Base-by-base conservation (phyloP, 2,888 invertebrate genomes). In the Drosophila subquinaria region DNA sequence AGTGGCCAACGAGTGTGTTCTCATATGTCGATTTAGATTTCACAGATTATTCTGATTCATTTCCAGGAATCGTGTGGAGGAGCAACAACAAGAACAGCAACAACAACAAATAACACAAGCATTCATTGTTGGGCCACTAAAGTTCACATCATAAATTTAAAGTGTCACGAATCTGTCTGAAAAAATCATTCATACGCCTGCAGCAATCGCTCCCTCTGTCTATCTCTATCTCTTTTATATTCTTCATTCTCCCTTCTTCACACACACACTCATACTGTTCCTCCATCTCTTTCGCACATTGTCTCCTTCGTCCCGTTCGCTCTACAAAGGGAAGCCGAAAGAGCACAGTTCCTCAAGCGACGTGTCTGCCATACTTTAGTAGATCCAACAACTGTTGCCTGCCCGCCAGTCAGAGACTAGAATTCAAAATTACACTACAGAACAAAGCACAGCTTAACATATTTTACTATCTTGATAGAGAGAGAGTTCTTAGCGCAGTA, bases 131-230 rank as follows among this genome's bases (percentile, higher is more conserved):
- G 76, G 76, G 80, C 76, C 80, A 79, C 77, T 82, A 88, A 88
- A 90, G 83, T 88, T 88, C 87, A 90, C 90, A 88, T 88, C 87
- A 83, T 88, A 90, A 90, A 88, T 90, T 87, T 80, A 89, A 88
- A 90, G 90, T 88, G 90, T 88, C 87, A 88, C 87, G 87, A 90
- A 89, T 81, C 86, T 88, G 87, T 88, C 87, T 77, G 76, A 63
- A 85, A 79, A 88, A 83, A 87, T 87, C 90, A 90, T 87, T 90
- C 90, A 86, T 86, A 76, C 75, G 87, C 87, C 86, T 75, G 76
- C 73, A 76, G 88, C 73, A 61, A 47, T 38, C 4, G 48, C 45
- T 61, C 47, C 57, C 48, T 50, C 66, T 51, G 20, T 20, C 60
- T 35, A 42, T 35, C 61, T 36, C 23, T 40, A n/a, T 45, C 64